Evolutionary conservation across 2,797 vertebrate genomes (phyloP), one percentile per base, ranked within the genome.

Genomic region (Vireo griseus): DNA sequence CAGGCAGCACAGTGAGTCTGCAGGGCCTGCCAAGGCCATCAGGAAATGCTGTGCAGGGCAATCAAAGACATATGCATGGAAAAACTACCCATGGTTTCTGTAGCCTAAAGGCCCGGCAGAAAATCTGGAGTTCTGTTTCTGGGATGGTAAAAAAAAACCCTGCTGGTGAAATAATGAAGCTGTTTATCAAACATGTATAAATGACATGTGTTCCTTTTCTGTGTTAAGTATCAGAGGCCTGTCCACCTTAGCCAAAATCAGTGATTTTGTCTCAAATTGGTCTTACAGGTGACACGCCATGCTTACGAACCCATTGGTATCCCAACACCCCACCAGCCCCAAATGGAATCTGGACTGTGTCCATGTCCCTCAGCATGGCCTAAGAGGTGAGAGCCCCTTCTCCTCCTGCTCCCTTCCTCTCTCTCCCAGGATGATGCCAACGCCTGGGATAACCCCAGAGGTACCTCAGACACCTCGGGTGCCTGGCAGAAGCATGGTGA

Each of bases 221-320:
- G 13, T 35, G 44, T 50, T 74, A 35, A 33, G 22, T 13, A 45
- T 1, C 33, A 31, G 24, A 26, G 21, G 35, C 25, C 31, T 5
- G 7, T 17, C 31, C 35, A 40, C 8, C 33, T n/a, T 3, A 13
- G 37, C 9, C 21, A 58, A 16, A 61, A n/a, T 11, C 1, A 2
- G 18, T n/a, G 62, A 11, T 51, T 59, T 75, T 67, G 17, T 58
- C 37, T 50, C 52, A 58, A 1, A 28, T 1, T 12, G 8, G 6
- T 44, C 52, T 37, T n/a, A 18, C 0, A 61, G 29, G 1, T 18
- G 44, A 33, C 2, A 3, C 6, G 42, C 4, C 57, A 63, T 3
- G 10, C 8, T n/a, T 18, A 37, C 0, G 1, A 52, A 29, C 16
- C 10, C n/a, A 2, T 0, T 5, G 39, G 11, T 5, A 22, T 6